phyloP scores from a whole-genome alignment of 1,140 invertebrate species.

The Leptopilina clavipes region DNA sequence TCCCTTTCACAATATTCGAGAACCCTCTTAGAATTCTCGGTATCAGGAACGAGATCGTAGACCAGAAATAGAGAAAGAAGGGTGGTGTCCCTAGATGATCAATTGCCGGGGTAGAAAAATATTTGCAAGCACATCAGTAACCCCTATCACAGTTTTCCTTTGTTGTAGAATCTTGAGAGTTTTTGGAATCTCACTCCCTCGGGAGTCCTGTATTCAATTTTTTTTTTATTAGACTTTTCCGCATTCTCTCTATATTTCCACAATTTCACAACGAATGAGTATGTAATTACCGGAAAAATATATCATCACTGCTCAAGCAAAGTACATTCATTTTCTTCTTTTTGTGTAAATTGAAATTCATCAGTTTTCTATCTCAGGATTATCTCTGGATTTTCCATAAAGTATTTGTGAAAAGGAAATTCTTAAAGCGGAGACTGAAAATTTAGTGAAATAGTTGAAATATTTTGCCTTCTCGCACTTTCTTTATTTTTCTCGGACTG shows the following conservation, averaged over 20 bases:
- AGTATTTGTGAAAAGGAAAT: neutral
- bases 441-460: conserved; percentile 15
- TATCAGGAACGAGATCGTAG: conserved; percentile 29
- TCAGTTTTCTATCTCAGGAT: too few relatives aligned
- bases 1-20: conserved; percentile 54
- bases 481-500: neutral
- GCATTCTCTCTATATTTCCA: neutral
- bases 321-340: neutral
- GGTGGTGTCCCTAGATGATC: conserved; percentile 13
- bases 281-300: too few relatives aligned
- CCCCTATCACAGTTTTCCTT: neutral
- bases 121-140: conserved; percentile 19
- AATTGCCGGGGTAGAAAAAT: conserved; percentile 32
- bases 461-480: neutral
- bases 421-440: neutral
- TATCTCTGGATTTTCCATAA: too few relatives aligned
- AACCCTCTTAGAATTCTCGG: conserved; percentile 25
- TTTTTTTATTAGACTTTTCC: neutral
- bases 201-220: neutral
- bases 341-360: too few relatives aligned
- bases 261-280: neutral
- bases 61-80: conserved; percentile 27
- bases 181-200: neutral
- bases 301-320: too few relatives aligned
- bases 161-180: conserved; percentile 27